phyloP scores from a whole-genome alignment of 2,113 vertebrate genomes.

The Bettongia penicillata region DNA sequence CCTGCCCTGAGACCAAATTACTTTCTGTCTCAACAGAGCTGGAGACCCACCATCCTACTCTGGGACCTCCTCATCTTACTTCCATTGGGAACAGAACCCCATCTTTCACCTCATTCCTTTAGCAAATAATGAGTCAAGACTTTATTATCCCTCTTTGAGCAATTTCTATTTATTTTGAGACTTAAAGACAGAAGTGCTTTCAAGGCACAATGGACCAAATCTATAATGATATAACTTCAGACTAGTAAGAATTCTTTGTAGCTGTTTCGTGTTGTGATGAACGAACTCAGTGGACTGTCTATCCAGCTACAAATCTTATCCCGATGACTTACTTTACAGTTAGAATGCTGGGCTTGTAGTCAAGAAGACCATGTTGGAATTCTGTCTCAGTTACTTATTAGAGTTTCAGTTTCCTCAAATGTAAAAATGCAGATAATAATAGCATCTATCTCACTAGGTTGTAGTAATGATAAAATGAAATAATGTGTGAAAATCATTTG shows the following conservation, averaged over 20 bases:
- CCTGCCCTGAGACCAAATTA: background rate
- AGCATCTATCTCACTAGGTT: background rate
- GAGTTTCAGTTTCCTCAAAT: background rate
- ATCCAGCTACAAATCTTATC: background rate
- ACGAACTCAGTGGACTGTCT: background rate
- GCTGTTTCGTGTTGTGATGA: background rate
- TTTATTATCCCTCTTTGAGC: background rate
- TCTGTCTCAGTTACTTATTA: background rate
- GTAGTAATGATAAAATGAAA: background rate
- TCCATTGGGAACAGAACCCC: background rate
- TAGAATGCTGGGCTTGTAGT: background rate
- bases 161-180: background rate
- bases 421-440: background rate
- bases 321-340: background rate
- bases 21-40: background rate
- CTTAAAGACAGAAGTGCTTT: background rate
- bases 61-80: background rate
- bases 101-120: background rate
- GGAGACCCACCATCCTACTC: background rate
- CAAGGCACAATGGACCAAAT: background rate
- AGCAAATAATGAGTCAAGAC: background rate
- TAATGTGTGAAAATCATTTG: background rate
- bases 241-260: background rate
- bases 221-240: background rate
- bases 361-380: background rate